Evolutionary conservation across 1,140 invertebrate species (phyloP).

Genomic region (Papilio polytes): DNA sequence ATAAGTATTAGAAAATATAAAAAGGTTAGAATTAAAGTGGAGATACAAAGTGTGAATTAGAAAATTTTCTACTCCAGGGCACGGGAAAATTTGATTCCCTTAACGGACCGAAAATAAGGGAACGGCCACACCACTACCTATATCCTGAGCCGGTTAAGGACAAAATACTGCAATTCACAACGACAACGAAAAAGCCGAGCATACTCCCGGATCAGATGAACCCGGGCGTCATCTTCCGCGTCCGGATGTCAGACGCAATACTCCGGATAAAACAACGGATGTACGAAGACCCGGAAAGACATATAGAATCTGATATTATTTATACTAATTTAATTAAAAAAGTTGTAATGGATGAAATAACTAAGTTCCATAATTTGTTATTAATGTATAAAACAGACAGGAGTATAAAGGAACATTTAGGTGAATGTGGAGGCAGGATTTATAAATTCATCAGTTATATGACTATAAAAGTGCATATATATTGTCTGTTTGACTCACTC

Average conservation of each 20-base stretch:
- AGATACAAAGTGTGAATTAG: conserved; percentile 26
- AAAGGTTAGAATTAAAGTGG: neutral
- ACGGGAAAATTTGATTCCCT: conserved; percentile 60
- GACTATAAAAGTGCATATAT: conserved; percentile 78
- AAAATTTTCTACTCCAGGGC: conserved; percentile 64
- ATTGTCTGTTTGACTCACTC: conserved; percentile 74
- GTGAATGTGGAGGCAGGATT: conserved; percentile 74
- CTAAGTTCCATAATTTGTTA: conserved; percentile 75
- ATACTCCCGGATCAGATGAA: conserved; percentile 77
- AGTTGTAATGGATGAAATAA: conserved; percentile 78
- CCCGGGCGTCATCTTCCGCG: conserved; percentile 75
- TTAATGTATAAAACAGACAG: conserved; percentile 78
- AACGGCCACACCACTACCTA: conserved; percentile 71
- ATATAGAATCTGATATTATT: conserved; percentile 77
- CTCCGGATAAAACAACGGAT: conserved; percentile 75
- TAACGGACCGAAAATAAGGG: conserved; percentile 66
- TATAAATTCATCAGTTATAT: conserved; percentile 80
- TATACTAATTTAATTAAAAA: conserved; percentile 78
- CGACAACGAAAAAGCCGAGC: conserved; percentile 64
- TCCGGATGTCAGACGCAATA: conserved; percentile 77
- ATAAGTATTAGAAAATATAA: neutral
- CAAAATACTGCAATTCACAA: conserved; percentile 66
- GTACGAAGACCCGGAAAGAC: conserved; percentile 78
- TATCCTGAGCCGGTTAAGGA: conserved; percentile 78
- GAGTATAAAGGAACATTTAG: conserved; percentile 77